phyloP scores from a whole-genome alignment of 2,113 vertebrate species.

The Mionectes macconnelli region DNA sequence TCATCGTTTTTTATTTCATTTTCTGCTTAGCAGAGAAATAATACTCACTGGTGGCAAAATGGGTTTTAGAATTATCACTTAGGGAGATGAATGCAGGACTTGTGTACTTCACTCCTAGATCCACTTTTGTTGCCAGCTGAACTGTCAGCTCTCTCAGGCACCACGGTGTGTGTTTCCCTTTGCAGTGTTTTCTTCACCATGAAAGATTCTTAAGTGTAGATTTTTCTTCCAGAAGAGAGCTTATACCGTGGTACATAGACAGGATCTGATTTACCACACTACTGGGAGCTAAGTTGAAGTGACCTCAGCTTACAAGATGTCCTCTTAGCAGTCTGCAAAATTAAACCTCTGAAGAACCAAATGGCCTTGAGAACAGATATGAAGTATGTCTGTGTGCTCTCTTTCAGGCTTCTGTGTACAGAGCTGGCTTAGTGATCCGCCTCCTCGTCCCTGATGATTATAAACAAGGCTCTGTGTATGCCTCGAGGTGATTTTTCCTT shows the following conservation, averaged over 20 bases:
- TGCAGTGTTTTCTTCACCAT: background rate
- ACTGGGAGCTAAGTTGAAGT: background rate
- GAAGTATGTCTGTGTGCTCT: background rate
- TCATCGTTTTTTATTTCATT: background rate
- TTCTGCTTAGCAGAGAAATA: background rate
- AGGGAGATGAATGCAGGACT: background rate
- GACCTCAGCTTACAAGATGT: background rate
- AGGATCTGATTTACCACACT: conserved; percentile 6
- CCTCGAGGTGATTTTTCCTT: background rate
- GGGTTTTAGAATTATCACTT: conserved; percentile 15
- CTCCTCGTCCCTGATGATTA: background rate
- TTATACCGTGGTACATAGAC: background rate
- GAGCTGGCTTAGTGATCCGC: background rate
- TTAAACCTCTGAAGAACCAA: background rate
- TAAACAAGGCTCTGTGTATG: conserved; percentile 1
- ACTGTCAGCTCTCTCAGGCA: background rate
- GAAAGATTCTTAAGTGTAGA: background rate
- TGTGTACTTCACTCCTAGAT: background rate
- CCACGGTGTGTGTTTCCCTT: rapidly evolving
- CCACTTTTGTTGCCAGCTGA: background rate
- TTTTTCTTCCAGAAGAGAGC: conserved; percentile 21
- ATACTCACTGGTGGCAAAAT: background rate
- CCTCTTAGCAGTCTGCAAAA: background rate
- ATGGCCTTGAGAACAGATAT: background rate
- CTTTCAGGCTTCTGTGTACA: conserved; percentile 1